Conservation (phyloP, 2,113 vertebrate genomes). For the Gymnobelideus leadbeateri region DNA sequence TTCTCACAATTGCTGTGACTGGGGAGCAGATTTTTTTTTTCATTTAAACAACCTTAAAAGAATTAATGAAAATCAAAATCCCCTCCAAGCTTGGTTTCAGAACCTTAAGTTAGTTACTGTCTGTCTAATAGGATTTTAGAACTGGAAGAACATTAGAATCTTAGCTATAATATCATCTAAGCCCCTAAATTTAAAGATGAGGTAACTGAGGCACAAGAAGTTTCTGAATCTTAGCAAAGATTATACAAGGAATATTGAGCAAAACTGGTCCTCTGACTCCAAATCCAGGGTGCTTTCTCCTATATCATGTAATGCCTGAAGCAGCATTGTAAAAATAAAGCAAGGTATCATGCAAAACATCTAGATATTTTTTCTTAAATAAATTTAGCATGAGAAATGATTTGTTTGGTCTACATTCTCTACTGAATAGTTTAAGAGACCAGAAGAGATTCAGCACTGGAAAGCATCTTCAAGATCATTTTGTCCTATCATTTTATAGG, state of each 20-base stretch:
- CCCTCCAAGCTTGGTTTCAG: background rate
- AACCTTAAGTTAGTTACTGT: background rate
- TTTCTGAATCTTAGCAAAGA: background rate
- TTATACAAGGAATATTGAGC: background rate
- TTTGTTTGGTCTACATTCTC: background rate
- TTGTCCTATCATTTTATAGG: background rate
- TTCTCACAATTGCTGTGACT: slow-evolving; percentile 20
- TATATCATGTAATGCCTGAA: background rate
- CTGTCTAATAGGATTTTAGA: background rate
- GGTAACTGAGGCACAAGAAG: background rate
- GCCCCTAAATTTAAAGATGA: background rate
- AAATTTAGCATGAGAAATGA: background rate
- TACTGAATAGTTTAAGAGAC: background rate
- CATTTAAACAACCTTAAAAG: background rate
- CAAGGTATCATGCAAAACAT: background rate
- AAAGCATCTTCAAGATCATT: background rate
- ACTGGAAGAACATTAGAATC: background rate
- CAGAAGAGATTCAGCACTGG: background rate
- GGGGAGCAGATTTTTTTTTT: background rate
- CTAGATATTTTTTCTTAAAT: background rate
- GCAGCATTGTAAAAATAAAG: background rate
- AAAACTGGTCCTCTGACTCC: background rate
- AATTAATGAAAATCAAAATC: background rate
- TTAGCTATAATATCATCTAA: background rate
- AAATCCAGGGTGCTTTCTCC: background rate